A percentile compares a stretch with the other conserved stretches of the same genome.
Evolutionary conservation across 2,113 vertebrate species (phyloP).

Genomic region (Morone saxatilis): DNA sequence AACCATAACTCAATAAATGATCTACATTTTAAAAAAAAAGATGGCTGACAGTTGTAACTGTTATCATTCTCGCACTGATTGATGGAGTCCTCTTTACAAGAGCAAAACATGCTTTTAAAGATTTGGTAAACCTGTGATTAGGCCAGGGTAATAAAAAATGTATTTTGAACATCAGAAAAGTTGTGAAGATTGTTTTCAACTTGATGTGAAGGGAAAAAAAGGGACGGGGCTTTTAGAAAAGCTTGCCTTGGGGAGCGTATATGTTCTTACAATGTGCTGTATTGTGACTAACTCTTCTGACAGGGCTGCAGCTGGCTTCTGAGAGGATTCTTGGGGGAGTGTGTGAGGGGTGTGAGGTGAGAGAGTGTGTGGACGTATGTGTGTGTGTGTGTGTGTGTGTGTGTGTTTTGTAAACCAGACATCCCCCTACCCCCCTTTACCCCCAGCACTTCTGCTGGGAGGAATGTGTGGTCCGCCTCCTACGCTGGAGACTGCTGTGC

Average conservation of each 20-base stretch:
- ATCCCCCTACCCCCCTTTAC: slow-evolving; percentile 34
- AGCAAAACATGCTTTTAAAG: neutral
- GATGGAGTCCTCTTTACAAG: neutral
- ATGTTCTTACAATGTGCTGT: slow-evolving; percentile 61
- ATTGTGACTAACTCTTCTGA: slow-evolving; percentile 75
- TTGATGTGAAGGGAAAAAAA: neutral
- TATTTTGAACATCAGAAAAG: slow-evolving; percentile 16
- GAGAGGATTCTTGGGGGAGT: slow-evolving; percentile 66
- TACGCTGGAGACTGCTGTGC: slow-evolving; percentile 74
- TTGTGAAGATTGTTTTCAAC: slow-evolving; percentile 38
- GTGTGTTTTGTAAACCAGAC: slow-evolving; percentile 74
- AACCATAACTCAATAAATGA: slow-evolving; percentile 15
- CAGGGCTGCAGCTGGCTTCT: slow-evolving; percentile 77
- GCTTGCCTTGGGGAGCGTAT: slow-evolving; percentile 43
- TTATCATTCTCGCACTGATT: neutral
- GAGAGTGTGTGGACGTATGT: slow-evolving; percentile 16
- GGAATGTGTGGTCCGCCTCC: slow-evolving; percentile 87
- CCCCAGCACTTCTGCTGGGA: slow-evolving; percentile 84
- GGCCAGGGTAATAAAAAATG: neutral
- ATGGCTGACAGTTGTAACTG: neutral
- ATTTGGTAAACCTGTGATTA: neutral
- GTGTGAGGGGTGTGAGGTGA: slow-evolving; percentile 51
- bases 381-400: slow-evolving; percentile 50
- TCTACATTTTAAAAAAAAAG: neutral
- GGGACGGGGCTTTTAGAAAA: slow-evolving; percentile 28